Evolutionary conservation across 35 echinoderm and acorn worm species (phyloP), one percentile per base, ranked within the genome.

Genomic region (Heliocidaris erythrogramma): DNA sequence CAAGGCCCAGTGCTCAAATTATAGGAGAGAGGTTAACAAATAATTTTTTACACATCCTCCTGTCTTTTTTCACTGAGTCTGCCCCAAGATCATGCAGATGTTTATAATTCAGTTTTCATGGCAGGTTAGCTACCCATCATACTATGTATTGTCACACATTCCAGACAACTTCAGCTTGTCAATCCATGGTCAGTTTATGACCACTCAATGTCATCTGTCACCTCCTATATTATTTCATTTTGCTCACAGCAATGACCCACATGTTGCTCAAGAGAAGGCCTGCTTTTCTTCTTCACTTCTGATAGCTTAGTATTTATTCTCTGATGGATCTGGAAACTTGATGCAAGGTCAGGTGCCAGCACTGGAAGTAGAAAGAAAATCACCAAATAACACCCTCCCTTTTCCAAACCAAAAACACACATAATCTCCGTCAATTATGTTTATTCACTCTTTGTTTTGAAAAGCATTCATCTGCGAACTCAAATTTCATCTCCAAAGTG

Each of bases 151-250:
- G 65, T 78, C 65, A 78, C 65, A 78, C 65, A 78, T 78, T 78
- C 24, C 65, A 78, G 27, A 78, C 65, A n/a, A 78, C 27, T 21
- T 78, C 18, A 78, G 65, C 65, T 27, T 78, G 65, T 78, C 65
- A 78, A 78, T 78, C 27, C 65, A 78, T 78, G 65, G 65, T 78
- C 65, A 78, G 65, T 78, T 78, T 78, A 78, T 18, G 30, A 89
- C 87, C 87, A 89, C 14, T 89, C 87, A 89, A 89, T 47, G 47
- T 47, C 47, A 89, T 27, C 87, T 89, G 87, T 89, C 87, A 48
- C 24, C 87, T 89, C 87, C 29, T 48, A 89, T 89, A 89, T 89
- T 32, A 89, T 89, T n/a, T 47, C 32, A 89, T 89, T 48, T 89
- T 7, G 87, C 87, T 89, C 30, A 89, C 87, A 89, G 87, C 65